Evolutionary conservation across 2,888 invertebrate genomes (phyloP).

Genomic region (Bombylius discolor): DNA sequence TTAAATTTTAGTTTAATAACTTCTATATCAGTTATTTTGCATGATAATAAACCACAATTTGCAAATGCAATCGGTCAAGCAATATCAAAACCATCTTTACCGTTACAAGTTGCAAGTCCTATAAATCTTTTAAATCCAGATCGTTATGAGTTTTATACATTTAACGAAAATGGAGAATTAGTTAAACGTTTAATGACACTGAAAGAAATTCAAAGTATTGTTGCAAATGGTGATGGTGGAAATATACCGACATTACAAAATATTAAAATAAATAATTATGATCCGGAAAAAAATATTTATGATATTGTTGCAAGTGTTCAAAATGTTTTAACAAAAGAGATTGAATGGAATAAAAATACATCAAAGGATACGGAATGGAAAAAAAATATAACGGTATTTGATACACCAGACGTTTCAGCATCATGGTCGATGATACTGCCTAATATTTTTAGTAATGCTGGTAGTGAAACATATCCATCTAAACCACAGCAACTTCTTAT

Average conservation of each 20-base stretch:
- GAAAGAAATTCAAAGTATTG: constrained; percentile 71
- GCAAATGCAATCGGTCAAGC: constrained; percentile 58
- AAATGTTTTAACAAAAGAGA: constrained; percentile 65
- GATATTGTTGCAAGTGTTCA: constrained; percentile 73
- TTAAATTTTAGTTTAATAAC: constrained; percentile 49
- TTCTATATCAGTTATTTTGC: constrained; percentile 50
- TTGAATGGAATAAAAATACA: constrained; percentile 45
- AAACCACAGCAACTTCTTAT: constrained; percentile 33
- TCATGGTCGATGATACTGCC: constrained; percentile 74
- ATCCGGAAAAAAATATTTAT: constrained; percentile 56
- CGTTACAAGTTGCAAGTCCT: constrained; percentile 60
- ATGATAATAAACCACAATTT: constrained; percentile 47
- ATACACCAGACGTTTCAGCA: constrained; percentile 59
- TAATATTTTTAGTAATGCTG: constrained; percentile 60
- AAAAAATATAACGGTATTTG: constrained; percentile 38
- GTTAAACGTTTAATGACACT: constrained; percentile 73
- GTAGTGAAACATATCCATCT: constrained; percentile 46
- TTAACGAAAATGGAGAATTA: constrained; percentile 70
- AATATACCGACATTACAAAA: constrained; percentile 37
- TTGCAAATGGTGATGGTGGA: constrained; percentile 66
- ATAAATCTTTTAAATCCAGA: constrained; percentile 68
- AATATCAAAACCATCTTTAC: constrained; percentile 47
- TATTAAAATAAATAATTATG: constrained; percentile 31
- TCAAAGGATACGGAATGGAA: constrained; percentile 24
- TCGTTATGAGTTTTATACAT: constrained; percentile 75